A percentile compares a stretch with the other conserved stretches of the same genome.
Evolutionary conservation across 2,797 vertebrate species (phyloP).

Genomic region (Carapus acus): DNA sequence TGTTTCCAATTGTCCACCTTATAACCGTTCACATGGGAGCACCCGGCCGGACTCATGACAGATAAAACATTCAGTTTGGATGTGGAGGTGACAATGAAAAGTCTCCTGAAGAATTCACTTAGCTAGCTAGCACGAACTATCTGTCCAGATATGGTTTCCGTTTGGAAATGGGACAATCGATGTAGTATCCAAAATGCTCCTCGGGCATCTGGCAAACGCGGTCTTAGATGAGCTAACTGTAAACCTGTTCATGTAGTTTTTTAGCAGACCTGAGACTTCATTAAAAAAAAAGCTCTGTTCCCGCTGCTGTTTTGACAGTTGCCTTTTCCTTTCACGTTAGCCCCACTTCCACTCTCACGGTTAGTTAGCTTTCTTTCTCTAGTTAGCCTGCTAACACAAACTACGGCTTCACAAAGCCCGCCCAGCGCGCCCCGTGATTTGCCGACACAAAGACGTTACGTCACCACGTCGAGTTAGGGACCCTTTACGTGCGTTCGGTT

Average conservation of each 20-base stretch:
- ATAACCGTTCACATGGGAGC: constrained; percentile 95
- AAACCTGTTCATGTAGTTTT: constrained; percentile 39
- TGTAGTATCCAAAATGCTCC: constrained; percentile 69
- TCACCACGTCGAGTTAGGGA: constrained; percentile 29
- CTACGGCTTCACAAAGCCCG: constrained; percentile 68
- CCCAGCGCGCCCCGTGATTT: constrained; percentile 62
- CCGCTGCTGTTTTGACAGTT: constrained; percentile 63
- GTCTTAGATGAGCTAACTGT: constrained; percentile 39
- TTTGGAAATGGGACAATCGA: constrained; percentile 71
- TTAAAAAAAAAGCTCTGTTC: constrained; percentile 40
- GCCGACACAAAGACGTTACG: constrained; percentile 50
- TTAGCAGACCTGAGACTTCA: constrained; percentile 29
- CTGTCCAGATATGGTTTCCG: constrained; percentile 71
- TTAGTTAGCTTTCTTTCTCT: constrained; percentile 75
- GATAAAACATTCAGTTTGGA: constrained; percentile 72
- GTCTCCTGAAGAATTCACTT: constrained; percentile 62
- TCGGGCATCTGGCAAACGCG: constrained; percentile 62
- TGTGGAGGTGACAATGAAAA: constrained; percentile 62
- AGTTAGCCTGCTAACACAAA: constrained; percentile 73
- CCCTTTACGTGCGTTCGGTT: constrained; percentile 44
- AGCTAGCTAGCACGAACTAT: constrained; percentile 66
- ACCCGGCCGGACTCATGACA: constrained; percentile 95
- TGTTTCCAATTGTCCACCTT: constrained; percentile 99
- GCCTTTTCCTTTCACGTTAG: constrained; percentile 61
- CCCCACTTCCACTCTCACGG: constrained; percentile 70